Percentiles rank a stretch among this genome's conserved stretches.
These are phyloP conservation scores for Drosophila trichaetosa DNA, from an alignment of 2,888 invertebrate species.

Conservation along the genomic window DNA sequence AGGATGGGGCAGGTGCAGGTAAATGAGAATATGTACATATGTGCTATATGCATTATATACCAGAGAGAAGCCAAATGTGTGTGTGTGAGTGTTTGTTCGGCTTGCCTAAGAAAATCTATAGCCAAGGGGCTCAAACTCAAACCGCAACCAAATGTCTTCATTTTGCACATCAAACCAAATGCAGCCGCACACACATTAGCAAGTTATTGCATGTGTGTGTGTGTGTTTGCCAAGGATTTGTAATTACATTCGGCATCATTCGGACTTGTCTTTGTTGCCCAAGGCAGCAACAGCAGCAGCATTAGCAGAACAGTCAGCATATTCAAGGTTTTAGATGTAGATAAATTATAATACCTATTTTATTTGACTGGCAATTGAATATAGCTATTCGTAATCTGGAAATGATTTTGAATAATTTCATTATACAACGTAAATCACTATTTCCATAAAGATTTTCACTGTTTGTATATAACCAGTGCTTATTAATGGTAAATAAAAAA, in stretches of 20 bases:
- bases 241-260: slow-evolving; percentile 75
- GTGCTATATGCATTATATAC: slow-evolving; percentile 41
- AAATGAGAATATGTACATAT: slow-evolving; percentile 50
- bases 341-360: slow-evolving; percentile 55
- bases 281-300: slow-evolving; percentile 11
- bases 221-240: slow-evolving; percentile 65
- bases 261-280: slow-evolving; percentile 61
- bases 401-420: background rate
- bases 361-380: background rate
- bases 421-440: background rate
- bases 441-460: background rate
- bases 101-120: slow-evolving; percentile 74
- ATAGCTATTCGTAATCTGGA: background rate
- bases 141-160: slow-evolving; percentile 76
- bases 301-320: slow-evolving; percentile 12
- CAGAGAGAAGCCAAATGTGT: slow-evolving; percentile 15
- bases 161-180: slow-evolving; percentile 75
- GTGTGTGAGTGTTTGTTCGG: slow-evolving; percentile 11
- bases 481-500: too few relatives aligned
- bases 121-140: slow-evolving; percentile 65
- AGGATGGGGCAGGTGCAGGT: slow-evolving; percentile 29
- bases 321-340: slow-evolving; percentile 37
- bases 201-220: background rate
- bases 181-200: slow-evolving; percentile 47
- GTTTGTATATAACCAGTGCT: too few relatives aligned